These are phyloP conservation scores for Troides helena DNA, from an alignment of 2,888 invertebrate genomes.

Conservation along the genomic window DNA sequence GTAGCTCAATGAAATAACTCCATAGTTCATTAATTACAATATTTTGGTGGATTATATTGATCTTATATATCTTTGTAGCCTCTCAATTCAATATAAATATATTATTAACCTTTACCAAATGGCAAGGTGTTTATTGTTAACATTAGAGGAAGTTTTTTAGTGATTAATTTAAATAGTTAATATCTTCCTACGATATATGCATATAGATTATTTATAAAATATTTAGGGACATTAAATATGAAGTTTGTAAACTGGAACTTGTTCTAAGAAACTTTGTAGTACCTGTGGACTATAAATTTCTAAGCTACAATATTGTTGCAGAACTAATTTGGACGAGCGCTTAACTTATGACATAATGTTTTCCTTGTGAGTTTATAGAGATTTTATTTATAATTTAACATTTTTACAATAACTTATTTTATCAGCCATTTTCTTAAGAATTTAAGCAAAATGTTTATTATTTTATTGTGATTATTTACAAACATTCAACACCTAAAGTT, in stretches of 20 bases:
- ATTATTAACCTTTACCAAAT: neutral
- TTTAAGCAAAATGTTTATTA: neutral
- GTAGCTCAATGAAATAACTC: no score
- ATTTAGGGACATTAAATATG: slow-evolving; percentile 6
- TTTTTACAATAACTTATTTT: neutral
- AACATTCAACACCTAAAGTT: neutral
- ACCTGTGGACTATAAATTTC: slow-evolving; percentile 17
- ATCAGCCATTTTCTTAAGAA: neutral
- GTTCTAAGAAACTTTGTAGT: slow-evolving; percentile 7
- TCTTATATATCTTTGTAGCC: no score
- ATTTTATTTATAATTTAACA: neutral
- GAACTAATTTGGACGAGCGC: slow-evolving; percentile 14
- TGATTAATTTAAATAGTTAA: neutral
- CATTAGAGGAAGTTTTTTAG: neutral
- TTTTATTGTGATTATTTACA: neutral
- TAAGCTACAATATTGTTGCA: slow-evolving; percentile 8
- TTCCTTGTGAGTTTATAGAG: neutral
- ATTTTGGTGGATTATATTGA: no score
- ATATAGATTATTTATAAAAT: neutral
- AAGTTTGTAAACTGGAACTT: slow-evolving; percentile 17
- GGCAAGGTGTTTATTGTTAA: neutral
- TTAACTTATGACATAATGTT: slow-evolving; percentile 2
- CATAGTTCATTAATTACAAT: no score
- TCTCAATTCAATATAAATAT: no score
- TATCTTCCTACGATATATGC: neutral